Evolutionary conservation across 2,888 invertebrate species (phyloP), one percentile per base, ranked within the genome.

Genomic region (Tetrapedia diversipes): DNA sequence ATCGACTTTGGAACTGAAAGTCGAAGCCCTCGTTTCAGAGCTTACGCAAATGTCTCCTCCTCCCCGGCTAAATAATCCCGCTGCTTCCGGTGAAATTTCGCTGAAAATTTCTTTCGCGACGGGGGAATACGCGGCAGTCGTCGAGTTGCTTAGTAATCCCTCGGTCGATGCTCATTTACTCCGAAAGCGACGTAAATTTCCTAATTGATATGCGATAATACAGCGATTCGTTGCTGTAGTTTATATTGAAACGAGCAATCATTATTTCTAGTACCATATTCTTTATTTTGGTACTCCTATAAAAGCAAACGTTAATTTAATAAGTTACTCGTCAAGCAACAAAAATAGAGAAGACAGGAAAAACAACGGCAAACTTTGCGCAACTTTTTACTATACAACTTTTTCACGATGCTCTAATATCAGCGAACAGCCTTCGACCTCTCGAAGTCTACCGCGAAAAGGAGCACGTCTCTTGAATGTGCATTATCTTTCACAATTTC

Each of bases 1-100:
- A 79, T 81, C 77, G 79, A 83, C 79, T 83, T 81, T 79, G 57
- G 53, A 83, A 78, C 68, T 73, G 43, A 49, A 69, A 81, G 69
- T 59, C 54, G 64, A 68, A 71, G 51, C 54, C 53, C 61, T 63
- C 53, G 57, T 59, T 72, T 51, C 34, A 37, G 49, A 45, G 56
- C 76, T 79, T 83, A 67, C 51, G 47, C 54, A 71, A 70, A 64
- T 34, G 83, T 66, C 34, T 32, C 29, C 11, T 43, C 41, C 14
- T 10, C 27, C 49, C 16, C 14, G 39, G 47, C 64, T 73, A 75
- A 75, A 73, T 75, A 65, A 75, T 59, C 74, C 74, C 11, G 14
- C 16, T 10, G 57, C 53, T 64, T n/a, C 29, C 32, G 53, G 47
- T 41, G 74, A 54, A 66, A 65, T 65, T 49, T 54, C 22, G 45